Percentiles rank a stretch among this genome's conserved stretches.
These are phyloP conservation scores for Pelagia noctiluca DNA, from an alignment of 30 jellyfish, hydroid and myxozoan species.

Conservation along the genomic window DNA sequence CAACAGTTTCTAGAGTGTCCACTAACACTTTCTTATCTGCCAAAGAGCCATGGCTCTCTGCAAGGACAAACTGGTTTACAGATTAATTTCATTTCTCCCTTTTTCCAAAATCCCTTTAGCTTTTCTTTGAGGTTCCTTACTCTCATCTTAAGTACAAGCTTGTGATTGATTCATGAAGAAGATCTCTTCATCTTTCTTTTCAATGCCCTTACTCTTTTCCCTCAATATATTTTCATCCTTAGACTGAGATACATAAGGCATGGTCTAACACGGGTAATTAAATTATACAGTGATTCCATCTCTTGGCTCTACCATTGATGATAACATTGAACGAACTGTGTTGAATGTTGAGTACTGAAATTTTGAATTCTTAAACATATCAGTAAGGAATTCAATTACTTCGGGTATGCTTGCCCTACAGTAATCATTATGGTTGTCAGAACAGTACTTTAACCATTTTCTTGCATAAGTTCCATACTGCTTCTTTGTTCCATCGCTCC, in stretches of 20 bases:
- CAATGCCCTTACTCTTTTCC: conserved; percentile 17
- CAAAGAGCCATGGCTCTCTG: conserved; percentile 11
- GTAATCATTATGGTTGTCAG: too few relatives aligned
- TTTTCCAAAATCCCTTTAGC: conserved; percentile 28
- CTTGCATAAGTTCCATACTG: too few relatives aligned
- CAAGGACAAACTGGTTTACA: conserved; percentile 14
- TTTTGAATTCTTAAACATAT: too few relatives aligned
- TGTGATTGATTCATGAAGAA: conserved; percentile 10
- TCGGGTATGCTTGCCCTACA: too few relatives aligned
- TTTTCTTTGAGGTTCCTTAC: conserved; percentile 32
- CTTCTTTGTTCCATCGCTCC: too few relatives aligned
- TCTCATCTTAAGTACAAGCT: conserved; percentile 1
- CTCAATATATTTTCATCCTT: conserved; percentile 4
- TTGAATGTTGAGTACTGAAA: too few relatives aligned
- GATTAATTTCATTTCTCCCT: conserved; percentile 31
- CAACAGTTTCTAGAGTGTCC: conserved; percentile 11
- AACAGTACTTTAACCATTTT: too few relatives aligned
- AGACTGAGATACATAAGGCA: not conserved
- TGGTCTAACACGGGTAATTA: too few relatives aligned
- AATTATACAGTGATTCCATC: too few relatives aligned
- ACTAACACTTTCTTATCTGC: conserved; percentile 1
- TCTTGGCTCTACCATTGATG: too few relatives aligned
- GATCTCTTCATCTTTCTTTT: conserved; percentile 1
- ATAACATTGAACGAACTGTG: too few relatives aligned
- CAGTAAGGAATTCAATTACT: too few relatives aligned